Percentiles rank a stretch among this genome's conserved stretches.
Evolutionary conservation across 92 coral and sea anemone species (phyloP).

Genomic region (Desmophyllum pertusum): DNA sequence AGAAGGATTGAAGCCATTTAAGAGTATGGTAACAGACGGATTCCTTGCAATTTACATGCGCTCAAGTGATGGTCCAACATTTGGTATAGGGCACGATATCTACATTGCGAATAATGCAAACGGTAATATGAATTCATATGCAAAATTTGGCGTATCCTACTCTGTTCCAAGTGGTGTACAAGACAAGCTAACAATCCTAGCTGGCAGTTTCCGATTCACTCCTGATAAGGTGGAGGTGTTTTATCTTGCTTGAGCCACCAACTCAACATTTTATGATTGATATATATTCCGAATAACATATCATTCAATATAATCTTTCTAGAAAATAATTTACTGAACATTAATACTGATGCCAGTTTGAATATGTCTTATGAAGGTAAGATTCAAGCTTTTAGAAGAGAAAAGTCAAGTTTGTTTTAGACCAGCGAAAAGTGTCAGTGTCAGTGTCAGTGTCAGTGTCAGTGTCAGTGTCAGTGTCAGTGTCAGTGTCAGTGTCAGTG

Average conservation of each 20-base stretch:
- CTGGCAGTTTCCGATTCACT: not conserved
- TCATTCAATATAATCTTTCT: too few relatives aligned
- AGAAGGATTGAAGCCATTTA: not conserved
- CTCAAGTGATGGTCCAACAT: not conserved
- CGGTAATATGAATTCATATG: not conserved
- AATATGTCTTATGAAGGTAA: too few relatives aligned
- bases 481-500: too few relatives aligned
- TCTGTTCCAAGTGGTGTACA: conserved; percentile 3
- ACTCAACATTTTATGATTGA: too few relatives aligned
- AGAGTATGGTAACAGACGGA: not conserved
- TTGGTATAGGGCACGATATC: not conserved
- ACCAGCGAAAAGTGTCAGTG: too few relatives aligned
- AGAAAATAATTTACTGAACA: too few relatives aligned
- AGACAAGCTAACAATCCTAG: not conserved
- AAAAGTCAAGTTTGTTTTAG: too few relatives aligned
- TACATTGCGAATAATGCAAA: not conserved
- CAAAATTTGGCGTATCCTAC: not conserved
- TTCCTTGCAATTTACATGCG: not conserved
- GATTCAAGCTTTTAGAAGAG: too few relatives aligned
- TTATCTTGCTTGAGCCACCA: not conserved
- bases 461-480: too few relatives aligned
- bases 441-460: too few relatives aligned
- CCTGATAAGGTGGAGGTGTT: not conserved
- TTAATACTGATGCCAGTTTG: too few relatives aligned
- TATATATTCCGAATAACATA: too few relatives aligned